These are phyloP conservation scores for Xiphophorus hellerii DNA, from an alignment of 2,113 vertebrate species.

Conservation along the genomic window DNA sequence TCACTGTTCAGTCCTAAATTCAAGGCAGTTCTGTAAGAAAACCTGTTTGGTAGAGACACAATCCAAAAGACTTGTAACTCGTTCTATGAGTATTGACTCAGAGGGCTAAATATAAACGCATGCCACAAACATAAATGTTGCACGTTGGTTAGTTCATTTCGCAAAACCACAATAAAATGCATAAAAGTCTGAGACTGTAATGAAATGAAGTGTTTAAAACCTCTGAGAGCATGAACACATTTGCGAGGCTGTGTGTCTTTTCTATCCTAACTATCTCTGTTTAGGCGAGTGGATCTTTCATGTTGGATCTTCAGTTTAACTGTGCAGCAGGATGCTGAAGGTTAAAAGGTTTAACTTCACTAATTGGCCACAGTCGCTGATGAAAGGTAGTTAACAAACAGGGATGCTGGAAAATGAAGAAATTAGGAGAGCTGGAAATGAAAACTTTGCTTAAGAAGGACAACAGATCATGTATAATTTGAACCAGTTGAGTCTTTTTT, in stretches of 20 bases:
- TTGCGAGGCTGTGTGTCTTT: not conserved
- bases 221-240: not conserved
- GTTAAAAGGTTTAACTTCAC: constrained; percentile 81
- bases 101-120: not conserved
- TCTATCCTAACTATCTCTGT: not conserved
- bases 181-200: not conserved
- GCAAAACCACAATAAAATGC: not conserved
- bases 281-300: constrained; percentile 33
- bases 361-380: constrained; percentile 79
- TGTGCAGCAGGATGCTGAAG: constrained; percentile 53
- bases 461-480: not conserved
- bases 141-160: not conserved
- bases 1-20: too few species aligned
- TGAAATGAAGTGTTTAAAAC: not conserved
- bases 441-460: not conserved
- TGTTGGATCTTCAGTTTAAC: constrained; percentile 27
- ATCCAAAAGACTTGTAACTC: not conserved
- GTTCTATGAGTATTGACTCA: not conserved
- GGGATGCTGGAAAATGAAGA: not conserved
- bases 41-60: too few species aligned
- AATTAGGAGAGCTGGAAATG: constrained; percentile 7
- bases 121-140: not conserved
- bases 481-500: not conserved
- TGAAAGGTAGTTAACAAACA: constrained; percentile 65
- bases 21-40: too few species aligned